Percentiles rank a stretch among this genome's conserved stretches.
These are phyloP conservation scores for Holothuria glaberrima DNA, from an alignment of 35 echinoderm and acorn worm species.

Conservation along the genomic window DNA sequence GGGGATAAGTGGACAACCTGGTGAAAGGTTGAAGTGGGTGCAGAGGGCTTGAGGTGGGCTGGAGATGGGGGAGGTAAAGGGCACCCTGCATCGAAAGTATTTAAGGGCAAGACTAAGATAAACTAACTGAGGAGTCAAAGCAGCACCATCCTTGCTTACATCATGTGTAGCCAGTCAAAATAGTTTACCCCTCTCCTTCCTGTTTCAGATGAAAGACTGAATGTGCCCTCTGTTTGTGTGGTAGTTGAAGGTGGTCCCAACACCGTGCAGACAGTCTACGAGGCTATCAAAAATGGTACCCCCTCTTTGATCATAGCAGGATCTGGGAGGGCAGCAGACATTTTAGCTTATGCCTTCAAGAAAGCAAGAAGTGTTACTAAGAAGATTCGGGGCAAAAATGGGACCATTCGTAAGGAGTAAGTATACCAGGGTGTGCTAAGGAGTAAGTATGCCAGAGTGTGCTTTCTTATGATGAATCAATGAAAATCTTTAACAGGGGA, in stretches of 20 bases:
- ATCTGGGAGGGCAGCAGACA: conserved; percentile 94
- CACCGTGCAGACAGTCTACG: conserved; percentile 84
- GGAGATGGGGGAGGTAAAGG: too few relatives aligned
- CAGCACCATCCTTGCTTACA: neutral
- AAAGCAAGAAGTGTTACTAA: conserved; percentile 59
- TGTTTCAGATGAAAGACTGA: conserved; percentile 53
- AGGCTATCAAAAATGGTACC: conserved; percentile 92
- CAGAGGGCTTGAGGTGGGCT: neutral
- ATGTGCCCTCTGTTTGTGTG: conserved; percentile 88
- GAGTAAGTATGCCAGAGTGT: conserved; percentile 48
- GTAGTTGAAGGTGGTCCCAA: conserved; percentile 97
- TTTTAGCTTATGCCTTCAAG: conserved; percentile 90
- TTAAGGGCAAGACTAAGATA: too few relatives aligned
- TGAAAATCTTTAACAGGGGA: too few relatives aligned
- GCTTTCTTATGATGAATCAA: too few relatives aligned
- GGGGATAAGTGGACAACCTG: neutral
- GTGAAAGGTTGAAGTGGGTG: neutral
- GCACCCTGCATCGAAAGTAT: too few relatives aligned
- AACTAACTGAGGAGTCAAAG: too few relatives aligned
- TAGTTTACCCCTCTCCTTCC: neutral
- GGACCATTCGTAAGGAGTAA: conserved; percentile 67
- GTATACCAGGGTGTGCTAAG: neutral
- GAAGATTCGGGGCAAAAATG: conserved; percentile 48
- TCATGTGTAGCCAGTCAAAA: neutral
- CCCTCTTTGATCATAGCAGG: conserved; percentile 92